phyloP scores from a whole-genome alignment of 2,888 invertebrate species.

The Drosophila peninsularis region DNA sequence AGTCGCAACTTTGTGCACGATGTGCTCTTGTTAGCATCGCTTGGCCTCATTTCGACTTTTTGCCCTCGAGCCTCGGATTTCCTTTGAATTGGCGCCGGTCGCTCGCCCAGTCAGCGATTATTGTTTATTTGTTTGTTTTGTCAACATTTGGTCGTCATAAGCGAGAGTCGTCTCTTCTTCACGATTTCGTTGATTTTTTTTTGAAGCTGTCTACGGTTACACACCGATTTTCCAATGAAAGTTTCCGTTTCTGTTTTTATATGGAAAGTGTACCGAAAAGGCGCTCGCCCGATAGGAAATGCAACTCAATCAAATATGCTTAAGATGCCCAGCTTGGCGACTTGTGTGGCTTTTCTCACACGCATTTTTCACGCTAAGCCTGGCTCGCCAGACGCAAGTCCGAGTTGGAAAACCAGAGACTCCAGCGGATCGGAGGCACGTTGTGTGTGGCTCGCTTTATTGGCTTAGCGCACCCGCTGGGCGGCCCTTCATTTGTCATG shows the following conservation, averaged over 20 bases:
- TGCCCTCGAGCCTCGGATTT: conserved; percentile 51
- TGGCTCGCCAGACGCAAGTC: conserved; percentile 13
- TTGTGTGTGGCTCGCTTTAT: conserved; percentile 59
- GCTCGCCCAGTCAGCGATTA: conserved; percentile 33
- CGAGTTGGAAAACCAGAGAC: conserved; percentile 13
- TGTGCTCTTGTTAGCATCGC: conserved; percentile 44
- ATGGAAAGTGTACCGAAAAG: conserved; percentile 37
- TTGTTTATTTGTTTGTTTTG: conserved; percentile 76
- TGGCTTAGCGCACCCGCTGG: conserved; percentile 57
- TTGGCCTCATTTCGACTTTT: conserved; percentile 32
- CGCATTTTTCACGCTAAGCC: conserved; percentile 71
- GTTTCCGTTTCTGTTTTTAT: conserved; percentile 57
- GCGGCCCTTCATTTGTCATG: conserved; percentile 72
- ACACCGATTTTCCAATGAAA: conserved; percentile 63
- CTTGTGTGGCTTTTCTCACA: conserved; percentile 78
- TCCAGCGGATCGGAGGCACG: conserved; percentile 27
- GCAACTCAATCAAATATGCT: conserved; percentile 70
- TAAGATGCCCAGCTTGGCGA: conserved; percentile 49
- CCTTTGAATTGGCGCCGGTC: conserved; percentile 71
- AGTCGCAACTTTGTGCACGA: conserved; percentile 57
- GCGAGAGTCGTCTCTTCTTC: conserved; percentile 25
- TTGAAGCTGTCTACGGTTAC: conserved; percentile 70
- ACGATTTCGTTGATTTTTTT: conserved; percentile 5
- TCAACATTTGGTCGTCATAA: conserved; percentile 69
- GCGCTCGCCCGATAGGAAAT: conserved; percentile 51